These are phyloP conservation scores for Acanthisitta chloris DNA, from an alignment of 2,113 vertebrate species.

Conservation along the genomic window DNA sequence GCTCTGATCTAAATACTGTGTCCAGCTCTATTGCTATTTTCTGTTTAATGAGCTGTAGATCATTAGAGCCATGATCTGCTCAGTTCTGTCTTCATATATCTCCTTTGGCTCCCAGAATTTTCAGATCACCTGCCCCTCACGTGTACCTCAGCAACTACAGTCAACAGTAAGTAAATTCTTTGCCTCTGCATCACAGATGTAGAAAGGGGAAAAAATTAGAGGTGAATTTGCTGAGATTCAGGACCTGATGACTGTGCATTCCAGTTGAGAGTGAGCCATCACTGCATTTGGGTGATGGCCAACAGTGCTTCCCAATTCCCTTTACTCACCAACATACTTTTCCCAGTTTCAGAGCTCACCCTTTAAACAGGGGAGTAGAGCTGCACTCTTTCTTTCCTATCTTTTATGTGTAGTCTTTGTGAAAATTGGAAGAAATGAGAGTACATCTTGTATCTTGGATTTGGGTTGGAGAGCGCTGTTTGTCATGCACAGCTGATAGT, in stretches of 20 bases:
- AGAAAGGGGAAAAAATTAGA: not conserved
- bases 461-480: not conserved
- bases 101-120: not conserved
- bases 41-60: not conserved
- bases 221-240: not conserved
- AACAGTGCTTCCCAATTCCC: not conserved
- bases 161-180: not conserved
- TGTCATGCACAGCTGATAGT: not conserved
- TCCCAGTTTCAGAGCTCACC: not conserved
- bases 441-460: not conserved
- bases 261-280: not conserved
- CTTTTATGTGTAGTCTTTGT: not conserved
- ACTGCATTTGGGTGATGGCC: not conserved
- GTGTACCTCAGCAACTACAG: not conserved
- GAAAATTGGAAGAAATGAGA: not conserved
- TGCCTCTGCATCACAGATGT: not conserved
- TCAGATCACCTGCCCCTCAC: not conserved
- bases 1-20: not conserved
- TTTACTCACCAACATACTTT: not conserved
- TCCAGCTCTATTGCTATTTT: not conserved
- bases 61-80: not conserved
- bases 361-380: not conserved
- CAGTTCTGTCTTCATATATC: not conserved
- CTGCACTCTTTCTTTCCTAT: not conserved
- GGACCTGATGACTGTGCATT: not conserved